These are phyloP conservation scores for Speoplatyrhinus poulsoni DNA, from an alignment of 2,113 vertebrate genomes.

Conservation along the genomic window DNA sequence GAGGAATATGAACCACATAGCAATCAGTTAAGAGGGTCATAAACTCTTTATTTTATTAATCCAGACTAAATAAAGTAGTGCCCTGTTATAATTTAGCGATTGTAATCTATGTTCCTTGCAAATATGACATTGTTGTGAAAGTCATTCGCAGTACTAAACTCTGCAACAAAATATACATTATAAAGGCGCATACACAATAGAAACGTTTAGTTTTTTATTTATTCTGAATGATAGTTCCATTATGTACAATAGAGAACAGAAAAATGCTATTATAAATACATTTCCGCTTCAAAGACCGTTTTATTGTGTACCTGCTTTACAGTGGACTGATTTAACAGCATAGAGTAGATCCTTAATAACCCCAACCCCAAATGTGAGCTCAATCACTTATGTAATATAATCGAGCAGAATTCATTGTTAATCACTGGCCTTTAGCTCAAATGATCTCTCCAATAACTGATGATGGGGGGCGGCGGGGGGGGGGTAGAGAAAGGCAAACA, in stretches of 20 bases:
- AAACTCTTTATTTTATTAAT: too few relatives aligned
- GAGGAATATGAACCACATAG: too few relatives aligned
- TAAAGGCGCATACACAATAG: background rate
- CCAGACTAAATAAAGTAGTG: too few relatives aligned
- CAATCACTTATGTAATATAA: slow-evolving; percentile 13
- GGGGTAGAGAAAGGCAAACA: slow-evolving; percentile 14
- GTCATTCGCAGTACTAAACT: background rate
- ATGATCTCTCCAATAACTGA: background rate
- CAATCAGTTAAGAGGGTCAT: too few relatives aligned
- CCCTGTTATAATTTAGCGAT: too few relatives aligned
- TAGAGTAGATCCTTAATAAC: background rate
- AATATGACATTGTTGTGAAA: too few relatives aligned
- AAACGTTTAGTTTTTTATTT: slow-evolving; percentile 61
- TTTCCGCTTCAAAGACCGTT: slow-evolving; percentile 40
- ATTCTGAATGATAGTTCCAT: slow-evolving; percentile 69
- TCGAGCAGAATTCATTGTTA: slow-evolving; percentile 14
- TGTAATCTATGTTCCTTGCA: too few relatives aligned
- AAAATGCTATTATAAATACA: slow-evolving; percentile 78
- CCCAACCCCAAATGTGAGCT: too few relatives aligned
- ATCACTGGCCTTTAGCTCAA: background rate
- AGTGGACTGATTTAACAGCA: slow-evolving; percentile 14
- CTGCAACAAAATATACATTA: background rate
- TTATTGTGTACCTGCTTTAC: slow-evolving; percentile 18
- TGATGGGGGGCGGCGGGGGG: background rate
- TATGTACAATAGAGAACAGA: slow-evolving; percentile 79